Base-by-base conservation (phyloP, 2,113 vertebrate species). In the Taxidea taxus region DNA sequence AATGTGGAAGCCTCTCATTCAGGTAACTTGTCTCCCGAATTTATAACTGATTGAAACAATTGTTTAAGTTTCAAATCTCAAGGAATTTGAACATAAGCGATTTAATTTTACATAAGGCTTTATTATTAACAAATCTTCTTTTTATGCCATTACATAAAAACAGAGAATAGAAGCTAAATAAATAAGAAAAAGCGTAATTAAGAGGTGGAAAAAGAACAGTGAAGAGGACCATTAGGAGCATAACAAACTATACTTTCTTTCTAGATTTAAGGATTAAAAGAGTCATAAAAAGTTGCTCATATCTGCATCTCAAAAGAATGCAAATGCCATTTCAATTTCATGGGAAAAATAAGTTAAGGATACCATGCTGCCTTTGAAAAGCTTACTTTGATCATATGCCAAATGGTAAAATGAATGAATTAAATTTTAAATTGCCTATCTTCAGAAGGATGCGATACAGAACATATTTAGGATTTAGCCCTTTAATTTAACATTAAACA, bases 341-440 rank as follows among this genome's bases (percentile, higher is more conserved):
- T 54, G 21, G 66, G 60, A 66, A 94, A 92, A 87, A 60, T 84
- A 90, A 92, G 60, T 74, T 80, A 90, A 97, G 86, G 64, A 56
- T 60, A 78, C 34, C 94, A 74, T 7, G 7, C 85, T 85, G 91
- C 49, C 85, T 98, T 95, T 98, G 94, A 97, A 94, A 74, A 34
- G 7, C 87, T 95, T 95, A 21, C 84, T 97, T 97, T 97, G 95
- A 97, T 98, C 94, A 13, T 74, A 74, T 95, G 56, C 80, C 96
- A 60, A 98, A 96, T 98, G 87, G 96, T 66, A 98, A 98, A 97
- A 97, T 66, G 92, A 87, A 92, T 92, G 74, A 85, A 94, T 54
- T 90, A 96, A 97, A 94, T 96, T 98, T 97, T 97, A 98, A 97
- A 97, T 96, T 60, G n/a, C 75, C 97, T 92, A 1, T 97, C 84